Evolutionary conservation across 1,140 invertebrate genomes (phyloP).

Genomic region (Papilio glaucus): DNA sequence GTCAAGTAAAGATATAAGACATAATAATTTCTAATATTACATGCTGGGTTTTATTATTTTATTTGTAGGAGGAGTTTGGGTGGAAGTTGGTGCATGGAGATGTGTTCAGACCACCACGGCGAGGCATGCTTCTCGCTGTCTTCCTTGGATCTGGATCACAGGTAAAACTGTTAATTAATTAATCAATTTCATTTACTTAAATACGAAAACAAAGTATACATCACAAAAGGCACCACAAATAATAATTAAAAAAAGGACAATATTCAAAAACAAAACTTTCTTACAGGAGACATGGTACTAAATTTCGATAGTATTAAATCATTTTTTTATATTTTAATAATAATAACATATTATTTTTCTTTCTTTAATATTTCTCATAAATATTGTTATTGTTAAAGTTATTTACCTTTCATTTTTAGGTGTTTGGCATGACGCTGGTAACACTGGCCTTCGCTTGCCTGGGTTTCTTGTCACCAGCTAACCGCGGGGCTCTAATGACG

Average conservation of each 20-base stretch:
- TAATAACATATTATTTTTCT: too few species aligned
- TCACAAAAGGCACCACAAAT: too few species aligned
- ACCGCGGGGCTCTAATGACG: constrained; percentile 99
- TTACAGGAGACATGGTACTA: not conserved
- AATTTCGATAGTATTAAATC: too few species aligned
- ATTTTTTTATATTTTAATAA: too few species aligned
- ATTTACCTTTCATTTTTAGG: constrained; percentile 49
- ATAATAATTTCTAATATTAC: not conserved
- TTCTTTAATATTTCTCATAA: not conserved
- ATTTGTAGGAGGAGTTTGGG: constrained; percentile 96
- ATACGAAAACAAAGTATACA: too few species aligned
- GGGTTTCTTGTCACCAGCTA: constrained; percentile 98
- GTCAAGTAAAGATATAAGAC: not conserved
- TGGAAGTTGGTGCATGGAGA: constrained; percentile 99
- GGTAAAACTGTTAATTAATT: constrained; percentile 81
- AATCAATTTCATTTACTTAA: too few species aligned
- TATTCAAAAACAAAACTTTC: too few species aligned
- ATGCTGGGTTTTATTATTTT: constrained; percentile 1
- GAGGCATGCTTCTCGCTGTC: constrained; percentile 98
- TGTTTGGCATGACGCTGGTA: constrained; percentile 89
- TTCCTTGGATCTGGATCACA: constrained; percentile 97
- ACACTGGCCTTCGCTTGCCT: constrained; percentile 97
- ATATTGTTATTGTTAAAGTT: constrained; percentile 15
- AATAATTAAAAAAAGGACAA: not conserved
- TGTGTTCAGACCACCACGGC: constrained; percentile 97